Evolutionary conservation across 2,888 invertebrate species (phyloP), one percentile per base, ranked within the genome.

Genomic region (Pogonocherus hispidulus): DNA sequence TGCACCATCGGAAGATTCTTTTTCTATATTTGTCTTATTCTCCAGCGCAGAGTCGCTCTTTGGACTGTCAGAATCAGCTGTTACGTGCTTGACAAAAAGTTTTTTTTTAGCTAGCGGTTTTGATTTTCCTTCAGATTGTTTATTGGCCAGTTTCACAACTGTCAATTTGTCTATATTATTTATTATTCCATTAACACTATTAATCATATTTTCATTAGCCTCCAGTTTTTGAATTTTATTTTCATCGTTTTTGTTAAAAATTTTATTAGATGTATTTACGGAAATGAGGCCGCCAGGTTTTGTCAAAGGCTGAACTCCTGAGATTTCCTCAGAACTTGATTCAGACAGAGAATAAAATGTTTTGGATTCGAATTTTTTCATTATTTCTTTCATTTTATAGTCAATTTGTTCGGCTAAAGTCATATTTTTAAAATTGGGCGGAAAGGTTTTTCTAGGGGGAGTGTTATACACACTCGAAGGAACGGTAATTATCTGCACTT

Each of bases 301-400:
- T 18, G 51, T 9, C 9, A 20, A 11, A 20, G 63, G 49, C 0
- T 47, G 52, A 8, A 8, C 44, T 19, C 18, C 2, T 22, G 56
- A 60, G 49, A 72, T 69, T 59, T 77, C 74, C 23, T 87, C 68
- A 85, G 87, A 78, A 41, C 77, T 77, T 23, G 80, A 77, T 63
- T 84, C 82, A 2, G 80, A 81, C 0, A 80, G 86, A 55, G 70
- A 87, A 60, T 73, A 67, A 11, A 83, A 76, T 19, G 80, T 74
- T n/a, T 81, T 82, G 1, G 85, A 83, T 9, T 88, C 80, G 11
- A 88, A 76, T 72, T 88, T 88, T 71, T 87, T 86, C 89, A 90
- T 89, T 79, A 89, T 87, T 18, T 85, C 84, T 65, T 85, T 84
- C 76, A 89, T 79, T 78, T 88, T 86, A 0, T 85, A 82, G 84